These are phyloP conservation scores for Callyntrura guangdongensis DNA, from an alignment of 2,888 invertebrate species.

Conservation along the genomic window DNA sequence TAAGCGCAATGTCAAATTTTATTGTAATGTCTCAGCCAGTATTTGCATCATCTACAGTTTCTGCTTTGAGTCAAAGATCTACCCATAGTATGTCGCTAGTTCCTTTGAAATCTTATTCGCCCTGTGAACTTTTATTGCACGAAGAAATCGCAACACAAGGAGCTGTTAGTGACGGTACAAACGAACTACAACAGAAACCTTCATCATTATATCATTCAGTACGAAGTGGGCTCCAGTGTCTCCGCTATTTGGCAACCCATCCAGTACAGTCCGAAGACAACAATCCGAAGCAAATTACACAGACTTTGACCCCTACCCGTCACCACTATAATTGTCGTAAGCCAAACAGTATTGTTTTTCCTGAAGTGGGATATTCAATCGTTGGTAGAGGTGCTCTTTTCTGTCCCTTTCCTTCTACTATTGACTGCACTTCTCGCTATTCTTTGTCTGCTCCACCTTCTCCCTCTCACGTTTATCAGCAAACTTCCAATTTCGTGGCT, in stretches of 20 bases:
- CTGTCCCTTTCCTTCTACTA: conserved; percentile 23
- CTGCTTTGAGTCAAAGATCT: conserved; percentile 29
- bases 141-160: neutral
- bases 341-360: conserved; percentile 41
- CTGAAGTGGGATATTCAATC: conserved; percentile 43
- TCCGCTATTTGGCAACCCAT: conserved; percentile 66
- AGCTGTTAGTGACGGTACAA: neutral
- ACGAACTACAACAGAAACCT: neutral
- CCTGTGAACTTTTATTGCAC: conserved; percentile 20
- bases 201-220: conserved; percentile 55
- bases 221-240: conserved; percentile 66
- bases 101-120: conserved; percentile 53
- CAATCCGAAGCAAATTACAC: neutral
- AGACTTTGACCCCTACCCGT: conserved; percentile 35
- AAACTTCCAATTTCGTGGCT: neutral
- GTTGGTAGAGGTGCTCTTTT: conserved; percentile 47
- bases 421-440: neutral
- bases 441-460: conserved; percentile 33
- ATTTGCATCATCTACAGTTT: conserved; percentile 33
- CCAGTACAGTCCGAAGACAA: conserved; percentile 40
- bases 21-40: conserved; percentile 65
- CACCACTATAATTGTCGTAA: conserved; percentile 57
- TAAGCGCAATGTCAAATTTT: conserved; percentile 67
- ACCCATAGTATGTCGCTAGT: conserved; percentile 39
- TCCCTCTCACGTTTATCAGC: neutral